Evolutionary conservation across 2,113 vertebrate genomes (phyloP).

Genomic region (Willisornis vidua): DNA sequence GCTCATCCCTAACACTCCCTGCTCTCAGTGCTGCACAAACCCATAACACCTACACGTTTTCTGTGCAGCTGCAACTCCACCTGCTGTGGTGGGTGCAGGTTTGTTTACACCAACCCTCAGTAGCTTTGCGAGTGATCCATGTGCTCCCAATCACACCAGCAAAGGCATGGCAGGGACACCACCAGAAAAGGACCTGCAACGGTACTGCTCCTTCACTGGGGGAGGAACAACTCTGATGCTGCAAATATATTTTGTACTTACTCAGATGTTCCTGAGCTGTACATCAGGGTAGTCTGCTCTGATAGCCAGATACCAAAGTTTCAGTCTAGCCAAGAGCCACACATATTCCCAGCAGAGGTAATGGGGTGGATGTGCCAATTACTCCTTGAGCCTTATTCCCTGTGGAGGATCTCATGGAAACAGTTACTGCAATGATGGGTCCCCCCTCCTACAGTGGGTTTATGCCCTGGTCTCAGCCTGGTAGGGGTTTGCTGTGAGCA

Average conservation of each 20-base stretch:
- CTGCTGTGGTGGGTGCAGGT: fast-evolving
- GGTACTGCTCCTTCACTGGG: fast-evolving
- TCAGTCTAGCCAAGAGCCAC: background rate
- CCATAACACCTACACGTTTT: fast-evolving
- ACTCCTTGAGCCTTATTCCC: background rate
- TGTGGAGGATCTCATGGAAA: background rate
- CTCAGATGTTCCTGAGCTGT: background rate
- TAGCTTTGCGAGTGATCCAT: fast-evolving
- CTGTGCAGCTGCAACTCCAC: background rate
- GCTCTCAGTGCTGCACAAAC: background rate
- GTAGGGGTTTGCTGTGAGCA: background rate
- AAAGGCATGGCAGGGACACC: background rate
- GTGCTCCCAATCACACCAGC: background rate
- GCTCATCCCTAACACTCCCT: fast-evolving
- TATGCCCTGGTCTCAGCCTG: background rate
- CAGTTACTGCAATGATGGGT: background rate
- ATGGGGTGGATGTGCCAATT: background rate
- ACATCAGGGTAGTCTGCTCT: background rate
- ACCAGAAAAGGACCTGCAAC: background rate
- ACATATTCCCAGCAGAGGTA: background rate
- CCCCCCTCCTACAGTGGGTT: background rate
- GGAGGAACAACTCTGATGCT: background rate
- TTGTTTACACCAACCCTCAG: background rate
- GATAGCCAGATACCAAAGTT: background rate
- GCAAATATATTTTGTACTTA: background rate